Base-by-base conservation (phyloP, 30 jellyfish, hydroid and myxozoan genomes). In the Cassiopea andromeda region DNA sequence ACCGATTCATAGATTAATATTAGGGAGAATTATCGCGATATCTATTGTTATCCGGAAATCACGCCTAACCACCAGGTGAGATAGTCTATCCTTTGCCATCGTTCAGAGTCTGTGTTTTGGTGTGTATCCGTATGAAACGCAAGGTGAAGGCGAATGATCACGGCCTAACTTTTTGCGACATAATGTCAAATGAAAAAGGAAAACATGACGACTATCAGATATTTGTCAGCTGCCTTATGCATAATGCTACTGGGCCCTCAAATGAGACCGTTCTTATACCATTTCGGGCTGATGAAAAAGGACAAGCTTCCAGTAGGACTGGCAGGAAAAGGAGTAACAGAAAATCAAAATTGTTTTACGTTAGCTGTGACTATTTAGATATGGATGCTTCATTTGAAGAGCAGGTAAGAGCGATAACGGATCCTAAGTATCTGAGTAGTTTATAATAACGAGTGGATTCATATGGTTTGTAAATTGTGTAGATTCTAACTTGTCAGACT, bases 331-430 rank as follows among this genome's bases (percentile, higher is more conserved):
- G 7, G 73, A 58, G 50, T 44, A 91, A 85, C 71, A 81, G 98
- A 68, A 81, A 87, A 59, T 93, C 98, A 19, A 93, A 93, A 87
- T 84, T 93, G 85, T 93, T 93, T 79, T 88, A 93, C 58, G 98
- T 93, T 46, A 87, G 92, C 94, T 93, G 97, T 80, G 97, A 88
- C 64, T 85, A 87, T 54, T 44, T 92, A 7, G 90, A 92, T 79
- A 73, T 93, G 14, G 64, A 85, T 19, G 3, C 79, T 19, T 3
- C 79, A 38, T 70, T 19, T 6, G 38, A 17, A 1, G 79, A 70
- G 50, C 48, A 70, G 79, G 79, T 70, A 43, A 7, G 79, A 27
- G 46, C 10, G 19, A 14, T 61, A 27, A 1, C 10, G 3, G 7
- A 3, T 27, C 73, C 5, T 50, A 2, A 50, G 5, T 5, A 2